These are phyloP conservation scores for Anisognathus igniventris DNA, from an alignment of 2,797 vertebrate genomes.

Conservation along the genomic window DNA sequence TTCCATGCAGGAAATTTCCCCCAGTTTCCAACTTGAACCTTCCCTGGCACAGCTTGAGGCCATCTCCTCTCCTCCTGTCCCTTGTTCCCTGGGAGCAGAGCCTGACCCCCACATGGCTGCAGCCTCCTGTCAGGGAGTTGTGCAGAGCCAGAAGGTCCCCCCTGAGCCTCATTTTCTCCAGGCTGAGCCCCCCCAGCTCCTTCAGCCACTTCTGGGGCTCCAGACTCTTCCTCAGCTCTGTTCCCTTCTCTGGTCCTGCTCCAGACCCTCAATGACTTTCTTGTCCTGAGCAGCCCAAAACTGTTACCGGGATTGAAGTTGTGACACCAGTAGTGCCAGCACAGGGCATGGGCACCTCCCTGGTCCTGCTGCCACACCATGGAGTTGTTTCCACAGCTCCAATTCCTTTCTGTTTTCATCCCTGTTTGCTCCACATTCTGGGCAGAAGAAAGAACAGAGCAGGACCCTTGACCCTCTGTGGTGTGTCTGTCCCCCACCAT, in stretches of 20 bases:
- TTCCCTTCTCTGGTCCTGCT: background rate
- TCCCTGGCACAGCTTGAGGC: too few relatives aligned
- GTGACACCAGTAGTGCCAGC: background rate
- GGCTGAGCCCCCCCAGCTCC: background rate
- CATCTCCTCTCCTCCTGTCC: accelerated
- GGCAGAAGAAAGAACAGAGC: background rate
- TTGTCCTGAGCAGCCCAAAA: background rate
- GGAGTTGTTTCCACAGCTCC: background rate
- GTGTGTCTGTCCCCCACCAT: accelerated
- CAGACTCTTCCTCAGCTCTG: background rate
- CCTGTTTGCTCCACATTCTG: background rate
- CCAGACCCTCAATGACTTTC: background rate
- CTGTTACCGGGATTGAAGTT: background rate
- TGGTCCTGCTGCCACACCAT: background rate
- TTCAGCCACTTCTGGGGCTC: background rate
- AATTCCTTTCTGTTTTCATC: background rate
- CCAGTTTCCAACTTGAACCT: background rate
- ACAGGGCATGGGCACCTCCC: background rate
- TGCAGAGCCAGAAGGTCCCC: background rate
- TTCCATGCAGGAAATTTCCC: background rate
- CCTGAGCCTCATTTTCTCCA: background rate
- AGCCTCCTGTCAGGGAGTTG: background rate
- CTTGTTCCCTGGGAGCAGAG: background rate
- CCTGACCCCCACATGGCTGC: background rate
- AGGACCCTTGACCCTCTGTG: accelerated